Conservation (phyloP, 2,113 vertebrate genomes). For the Dunckerocampus dactyliophorus region DNA sequence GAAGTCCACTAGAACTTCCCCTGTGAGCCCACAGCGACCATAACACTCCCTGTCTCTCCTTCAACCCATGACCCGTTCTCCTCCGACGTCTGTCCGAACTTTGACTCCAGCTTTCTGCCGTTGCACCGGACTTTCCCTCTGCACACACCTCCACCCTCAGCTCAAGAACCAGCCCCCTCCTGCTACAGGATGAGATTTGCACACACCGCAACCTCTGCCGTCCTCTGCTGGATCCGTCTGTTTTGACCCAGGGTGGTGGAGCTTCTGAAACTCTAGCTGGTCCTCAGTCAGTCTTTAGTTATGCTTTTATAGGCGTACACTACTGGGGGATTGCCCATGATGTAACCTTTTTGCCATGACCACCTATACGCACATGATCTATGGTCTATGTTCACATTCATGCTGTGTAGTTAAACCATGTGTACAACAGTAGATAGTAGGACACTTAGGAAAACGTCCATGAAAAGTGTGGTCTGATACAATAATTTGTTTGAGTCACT, state of each 20-base stretch:
- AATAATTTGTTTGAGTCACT: too few species aligned
- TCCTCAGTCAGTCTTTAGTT: not conserved
- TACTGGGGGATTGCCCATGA: too few species aligned
- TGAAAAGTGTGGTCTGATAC: too few species aligned
- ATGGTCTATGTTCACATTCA: too few species aligned
- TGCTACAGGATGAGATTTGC: slow-evolving; percentile 44
- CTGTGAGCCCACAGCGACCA: not conserved
- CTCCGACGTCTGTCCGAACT: slow-evolving; percentile 15
- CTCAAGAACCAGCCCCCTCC: slow-evolving; percentile 12
- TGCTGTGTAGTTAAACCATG: too few species aligned
- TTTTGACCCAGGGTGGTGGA: slow-evolving; percentile 7
- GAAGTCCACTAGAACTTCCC: not conserved
- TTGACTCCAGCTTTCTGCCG: slow-evolving; percentile 29
- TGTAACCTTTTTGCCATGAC: too few species aligned
- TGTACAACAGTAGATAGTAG: too few species aligned
- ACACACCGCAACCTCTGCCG: slow-evolving; percentile 41
- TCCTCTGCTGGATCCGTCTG: slow-evolving; percentile 43
- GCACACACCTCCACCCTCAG: slow-evolving; percentile 30
- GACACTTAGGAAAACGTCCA: too few species aligned
- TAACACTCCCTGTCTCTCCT: not conserved
- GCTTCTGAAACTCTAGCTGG: slow-evolving; percentile 26
- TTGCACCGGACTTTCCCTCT: slow-evolving; percentile 35
- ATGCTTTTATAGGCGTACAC: too few species aligned
- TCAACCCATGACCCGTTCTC: slow-evolving; percentile 35
- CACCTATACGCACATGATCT: too few species aligned